Evolutionary conservation across 2,797 vertebrate genomes (phyloP).

Genomic region (Sylvilagus floridanus): DNA sequence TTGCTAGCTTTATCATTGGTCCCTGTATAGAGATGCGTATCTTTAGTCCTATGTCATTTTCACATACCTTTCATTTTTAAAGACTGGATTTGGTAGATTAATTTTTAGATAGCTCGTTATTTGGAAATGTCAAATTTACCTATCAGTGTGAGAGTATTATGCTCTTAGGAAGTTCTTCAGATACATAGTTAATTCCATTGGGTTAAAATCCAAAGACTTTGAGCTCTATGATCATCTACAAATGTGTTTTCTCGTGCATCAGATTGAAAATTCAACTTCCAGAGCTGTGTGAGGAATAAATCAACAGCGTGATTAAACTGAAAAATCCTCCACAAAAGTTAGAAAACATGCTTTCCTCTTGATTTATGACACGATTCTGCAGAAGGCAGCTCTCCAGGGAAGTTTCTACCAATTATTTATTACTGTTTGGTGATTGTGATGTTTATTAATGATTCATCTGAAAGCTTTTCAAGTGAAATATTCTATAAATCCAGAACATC

Average conservation of each 20-base stretch:
- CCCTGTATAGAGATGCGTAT: neutral
- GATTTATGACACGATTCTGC: neutral
- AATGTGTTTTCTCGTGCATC: neutral
- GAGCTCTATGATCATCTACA: neutral
- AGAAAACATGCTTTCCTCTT: neutral
- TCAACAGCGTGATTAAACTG: neutral
- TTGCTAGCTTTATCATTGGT: neutral
- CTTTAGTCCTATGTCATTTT: neutral
- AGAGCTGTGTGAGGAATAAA: neutral
- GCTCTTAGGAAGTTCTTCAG: neutral
- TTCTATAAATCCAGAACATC: neutral
- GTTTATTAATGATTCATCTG: neutral
- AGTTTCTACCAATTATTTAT: neutral
- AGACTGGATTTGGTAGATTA: neutral
- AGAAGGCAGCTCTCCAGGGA: neutral
- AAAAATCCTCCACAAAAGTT: neutral
- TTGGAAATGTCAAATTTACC: neutral
- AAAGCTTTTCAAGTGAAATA: conserved; percentile 25
- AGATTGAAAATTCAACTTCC: neutral
- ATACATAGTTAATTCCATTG: neutral
- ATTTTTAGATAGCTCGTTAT: neutral
- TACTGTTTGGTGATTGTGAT: neutral
- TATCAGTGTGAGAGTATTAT: neutral
- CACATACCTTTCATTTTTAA: neutral
- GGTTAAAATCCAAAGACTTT: neutral